Conservation (phyloP, 2,888 invertebrate species). For the Neuroscelio doddi region DNA sequence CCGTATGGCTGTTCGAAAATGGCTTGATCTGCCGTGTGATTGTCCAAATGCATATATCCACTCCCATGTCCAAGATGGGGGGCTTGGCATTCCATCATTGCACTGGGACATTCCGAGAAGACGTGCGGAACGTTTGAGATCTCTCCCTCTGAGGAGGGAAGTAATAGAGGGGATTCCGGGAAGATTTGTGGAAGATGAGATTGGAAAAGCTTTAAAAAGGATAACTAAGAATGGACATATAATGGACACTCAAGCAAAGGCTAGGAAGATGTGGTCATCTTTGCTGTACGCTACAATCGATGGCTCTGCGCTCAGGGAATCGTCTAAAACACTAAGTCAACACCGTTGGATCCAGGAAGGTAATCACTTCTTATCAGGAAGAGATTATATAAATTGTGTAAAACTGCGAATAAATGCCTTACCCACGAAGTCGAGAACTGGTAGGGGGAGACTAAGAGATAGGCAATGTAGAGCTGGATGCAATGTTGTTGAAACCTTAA, state of each 20-base stretch:
- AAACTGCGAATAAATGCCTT: slow-evolving; percentile 59
- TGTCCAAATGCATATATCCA: slow-evolving; percentile 59
- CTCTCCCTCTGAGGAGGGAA: no score
- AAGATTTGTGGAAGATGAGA: no score
- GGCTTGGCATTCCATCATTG: slow-evolving; percentile 45
- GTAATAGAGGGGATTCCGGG: no score
- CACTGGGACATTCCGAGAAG: not conserved
- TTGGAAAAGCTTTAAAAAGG: no score
- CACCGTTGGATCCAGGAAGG: slow-evolving; percentile 31
- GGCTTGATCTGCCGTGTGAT: slow-evolving; percentile 60
- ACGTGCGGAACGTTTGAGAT: not conserved
- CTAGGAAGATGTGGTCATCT: not conserved
- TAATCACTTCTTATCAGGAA: slow-evolving; percentile 20
- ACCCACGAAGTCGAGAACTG: slow-evolving; percentile 52
- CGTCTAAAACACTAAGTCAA: slow-evolving; percentile 9
- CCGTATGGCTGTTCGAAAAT: slow-evolving; percentile 50
- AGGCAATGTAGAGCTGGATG: slow-evolving; percentile 58
- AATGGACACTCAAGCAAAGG: no score
- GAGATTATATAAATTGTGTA: slow-evolving; percentile 24
- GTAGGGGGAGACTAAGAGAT: slow-evolving; percentile 48
- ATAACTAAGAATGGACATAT: no score
- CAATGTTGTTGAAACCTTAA: slow-evolving; percentile 54
- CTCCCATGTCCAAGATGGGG: slow-evolving; percentile 51
- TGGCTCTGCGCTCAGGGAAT: slow-evolving; percentile 19
- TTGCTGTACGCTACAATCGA: slow-evolving; percentile 39